These are phyloP conservation scores for Upupa epops DNA, from an alignment of 2,113 vertebrate species.

Conservation along the genomic window DNA sequence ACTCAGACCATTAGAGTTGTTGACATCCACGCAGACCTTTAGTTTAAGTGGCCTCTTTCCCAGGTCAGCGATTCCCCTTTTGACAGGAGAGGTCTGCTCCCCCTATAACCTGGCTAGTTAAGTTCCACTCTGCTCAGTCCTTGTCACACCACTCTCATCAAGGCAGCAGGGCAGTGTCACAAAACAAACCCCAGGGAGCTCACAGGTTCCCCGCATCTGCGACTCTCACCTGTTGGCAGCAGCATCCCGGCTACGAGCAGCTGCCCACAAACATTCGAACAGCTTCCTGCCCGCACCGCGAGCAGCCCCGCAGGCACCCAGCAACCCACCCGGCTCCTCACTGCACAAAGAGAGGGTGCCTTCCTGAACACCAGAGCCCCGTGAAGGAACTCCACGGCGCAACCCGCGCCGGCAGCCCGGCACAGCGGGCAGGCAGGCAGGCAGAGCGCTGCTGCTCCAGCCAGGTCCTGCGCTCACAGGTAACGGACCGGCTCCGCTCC, in stretches of 20 bases:
- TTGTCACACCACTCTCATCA: no score
- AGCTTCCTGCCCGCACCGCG: neutral
- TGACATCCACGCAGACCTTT: no score
- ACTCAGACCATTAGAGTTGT: no score
- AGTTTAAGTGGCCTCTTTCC: neutral
- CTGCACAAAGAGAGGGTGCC: no score
- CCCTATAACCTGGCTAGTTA: neutral
- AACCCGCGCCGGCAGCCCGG: fast-evolving
- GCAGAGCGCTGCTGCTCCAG: no score
- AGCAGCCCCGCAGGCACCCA: neutral
- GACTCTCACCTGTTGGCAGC: neutral
- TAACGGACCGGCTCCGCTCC: no score
- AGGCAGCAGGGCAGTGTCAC: neutral
- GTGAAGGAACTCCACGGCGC: neutral
- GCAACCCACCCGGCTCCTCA: fast-evolving
- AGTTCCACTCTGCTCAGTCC: neutral
- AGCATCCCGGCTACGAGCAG: neutral
- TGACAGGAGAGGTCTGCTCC: neutral
- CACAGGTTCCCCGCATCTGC: neutral
- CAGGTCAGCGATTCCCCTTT: neutral
- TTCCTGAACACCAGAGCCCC: neutral
- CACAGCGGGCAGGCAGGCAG: no score
- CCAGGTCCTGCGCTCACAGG: no score
- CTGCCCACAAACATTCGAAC: neutral
- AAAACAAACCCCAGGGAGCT: fast-evolving